phyloP scores from a whole-genome alignment of 2,797 vertebrate species.

The Adelosebastes latens region DNA sequence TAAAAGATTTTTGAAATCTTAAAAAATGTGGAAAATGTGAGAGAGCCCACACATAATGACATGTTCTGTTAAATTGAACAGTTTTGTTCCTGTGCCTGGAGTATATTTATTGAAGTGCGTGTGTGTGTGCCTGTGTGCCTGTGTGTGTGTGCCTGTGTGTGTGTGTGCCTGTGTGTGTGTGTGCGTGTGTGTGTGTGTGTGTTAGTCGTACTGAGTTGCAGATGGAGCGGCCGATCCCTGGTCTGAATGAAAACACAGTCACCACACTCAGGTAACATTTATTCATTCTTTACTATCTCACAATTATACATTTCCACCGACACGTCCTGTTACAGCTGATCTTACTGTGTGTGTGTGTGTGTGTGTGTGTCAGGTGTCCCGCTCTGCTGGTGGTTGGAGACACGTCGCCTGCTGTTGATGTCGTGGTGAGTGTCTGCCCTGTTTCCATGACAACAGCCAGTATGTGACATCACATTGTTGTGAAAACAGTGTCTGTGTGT shows the following conservation, averaged over 20 bases:
- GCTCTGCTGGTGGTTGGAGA: slow-evolving; percentile 93
- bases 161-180: background rate
- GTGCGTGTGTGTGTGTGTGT: slow-evolving; percentile 27
- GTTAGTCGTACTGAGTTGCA: slow-evolving; percentile 90
- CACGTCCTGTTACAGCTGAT: background rate
- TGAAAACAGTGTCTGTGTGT: background rate
- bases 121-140: background rate
- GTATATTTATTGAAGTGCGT: background rate
- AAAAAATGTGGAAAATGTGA: too few relatives aligned
- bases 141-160: background rate
- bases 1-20: too few relatives aligned
- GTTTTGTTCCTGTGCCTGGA: background rate
- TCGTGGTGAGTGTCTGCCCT: slow-evolving; percentile 86
- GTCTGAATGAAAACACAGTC: slow-evolving; percentile 84
- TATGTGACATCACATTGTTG: background rate
- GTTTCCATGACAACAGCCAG: slow-evolving; percentile 42
- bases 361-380: slow-evolving; percentile 84
- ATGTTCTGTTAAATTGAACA: too few relatives aligned
- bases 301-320: background rate
- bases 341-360: background rate
- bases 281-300: background rate
- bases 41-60: too few relatives aligned
- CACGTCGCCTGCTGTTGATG: slow-evolving; percentile 92
- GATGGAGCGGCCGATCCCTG: slow-evolving; percentile 89
- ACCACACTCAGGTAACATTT: slow-evolving; percentile 88